Conservation (phyloP, 2,797 vertebrate species). For the Discoglossus pictus region DNA sequence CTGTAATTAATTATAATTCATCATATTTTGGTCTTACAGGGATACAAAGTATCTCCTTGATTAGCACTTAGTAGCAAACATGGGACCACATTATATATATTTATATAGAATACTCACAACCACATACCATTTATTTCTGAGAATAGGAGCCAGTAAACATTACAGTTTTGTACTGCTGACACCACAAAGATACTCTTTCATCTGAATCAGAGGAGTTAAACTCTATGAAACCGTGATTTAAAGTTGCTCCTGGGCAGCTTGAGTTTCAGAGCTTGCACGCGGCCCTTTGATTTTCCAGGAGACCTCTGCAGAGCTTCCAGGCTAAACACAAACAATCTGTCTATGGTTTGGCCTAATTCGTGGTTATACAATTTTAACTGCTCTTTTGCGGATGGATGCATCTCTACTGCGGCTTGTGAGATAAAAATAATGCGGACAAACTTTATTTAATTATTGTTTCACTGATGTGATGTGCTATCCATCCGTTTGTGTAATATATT, state of each 20-base stretch:
- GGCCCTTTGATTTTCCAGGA: slow-evolving; percentile 30
- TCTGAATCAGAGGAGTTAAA: slow-evolving; percentile 17
- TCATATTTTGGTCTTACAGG: too few relatives aligned
- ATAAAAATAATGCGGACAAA: slow-evolving; percentile 6
- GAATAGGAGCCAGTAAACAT: too few relatives aligned
- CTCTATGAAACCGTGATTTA: slow-evolving; percentile 18
- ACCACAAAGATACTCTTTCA: slow-evolving; percentile 1
- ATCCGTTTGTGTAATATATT: too few relatives aligned
- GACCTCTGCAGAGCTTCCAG: slow-evolving; percentile 19
- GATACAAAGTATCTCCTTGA: too few relatives aligned
- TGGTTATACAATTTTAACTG: slow-evolving; percentile 1
- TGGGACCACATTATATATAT: too few relatives aligned
- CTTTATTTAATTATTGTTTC: neutral
- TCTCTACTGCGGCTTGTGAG: neutral
- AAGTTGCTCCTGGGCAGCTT: slow-evolving; percentile 18
- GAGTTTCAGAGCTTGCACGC: slow-evolving; percentile 12
- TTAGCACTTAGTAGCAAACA: too few relatives aligned
- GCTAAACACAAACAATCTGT: slow-evolving; percentile 19
- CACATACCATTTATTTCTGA: too few relatives aligned
- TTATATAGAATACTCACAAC: too few relatives aligned
- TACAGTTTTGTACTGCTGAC: slow-evolving; percentile 10
- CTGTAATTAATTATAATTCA: too few relatives aligned
- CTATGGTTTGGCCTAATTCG: slow-evolving; percentile 2
- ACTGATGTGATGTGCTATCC: too few relatives aligned
- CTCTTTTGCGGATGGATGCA: neutral